Evolutionary conservation across 2,797 vertebrate species (phyloP).

Genomic region (Gephyroberyx darwinii): DNA sequence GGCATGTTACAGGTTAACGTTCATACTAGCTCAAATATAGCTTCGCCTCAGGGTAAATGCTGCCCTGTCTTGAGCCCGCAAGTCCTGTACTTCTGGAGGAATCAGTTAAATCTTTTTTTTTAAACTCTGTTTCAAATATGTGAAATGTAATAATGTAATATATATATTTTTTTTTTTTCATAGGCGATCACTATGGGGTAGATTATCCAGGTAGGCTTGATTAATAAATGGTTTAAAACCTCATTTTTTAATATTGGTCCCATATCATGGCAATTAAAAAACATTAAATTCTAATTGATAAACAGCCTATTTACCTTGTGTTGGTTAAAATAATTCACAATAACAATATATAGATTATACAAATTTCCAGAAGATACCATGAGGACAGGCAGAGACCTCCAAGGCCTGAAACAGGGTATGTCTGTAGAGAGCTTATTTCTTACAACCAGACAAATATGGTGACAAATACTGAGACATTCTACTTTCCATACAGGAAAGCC

Average conservation of each 20-base stretch:
- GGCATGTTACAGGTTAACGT: too few relatives aligned
- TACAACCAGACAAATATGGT: background rate
- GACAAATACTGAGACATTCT: background rate
- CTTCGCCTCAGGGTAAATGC: too few relatives aligned
- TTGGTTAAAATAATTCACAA: background rate
- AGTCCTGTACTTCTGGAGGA: too few relatives aligned
- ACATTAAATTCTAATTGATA: background rate
- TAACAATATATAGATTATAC: background rate
- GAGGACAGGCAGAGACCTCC: slow-evolving; percentile 30
- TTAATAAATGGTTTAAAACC: background rate
- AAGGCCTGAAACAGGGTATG: slow-evolving; percentile 53
- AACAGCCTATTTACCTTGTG: background rate
- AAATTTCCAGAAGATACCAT: slow-evolving; percentile 30
- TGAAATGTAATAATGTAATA: background rate
- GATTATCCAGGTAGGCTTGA: slow-evolving; percentile 40
- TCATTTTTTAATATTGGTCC: too few relatives aligned
- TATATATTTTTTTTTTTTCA: background rate
- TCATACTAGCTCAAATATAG: too few relatives aligned
- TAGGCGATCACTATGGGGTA: slow-evolving; percentile 51
- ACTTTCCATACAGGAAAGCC: slow-evolving; percentile 24
- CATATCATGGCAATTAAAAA: too few relatives aligned
- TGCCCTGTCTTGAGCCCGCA: too few relatives aligned
- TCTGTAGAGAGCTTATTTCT: background rate
- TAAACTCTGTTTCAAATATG: too few relatives aligned
- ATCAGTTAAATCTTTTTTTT: too few relatives aligned